Evolutionary conservation across 2,797 vertebrate species (phyloP).

Genomic region (Chrysocyon brachyurus): DNA sequence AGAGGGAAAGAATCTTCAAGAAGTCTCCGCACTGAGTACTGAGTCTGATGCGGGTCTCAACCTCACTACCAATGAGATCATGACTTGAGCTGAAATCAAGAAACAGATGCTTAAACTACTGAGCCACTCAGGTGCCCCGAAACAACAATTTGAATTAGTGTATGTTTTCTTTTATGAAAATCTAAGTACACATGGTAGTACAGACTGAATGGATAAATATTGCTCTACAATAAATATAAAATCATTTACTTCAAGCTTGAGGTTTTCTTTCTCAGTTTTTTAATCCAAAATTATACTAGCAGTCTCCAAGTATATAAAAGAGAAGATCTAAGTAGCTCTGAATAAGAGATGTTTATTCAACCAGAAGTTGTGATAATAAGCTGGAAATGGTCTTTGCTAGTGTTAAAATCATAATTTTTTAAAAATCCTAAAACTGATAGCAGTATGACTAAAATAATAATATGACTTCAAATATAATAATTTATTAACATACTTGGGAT

Average conservation of each 20-base stretch:
- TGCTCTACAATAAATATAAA: neutral
- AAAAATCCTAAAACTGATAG: neutral
- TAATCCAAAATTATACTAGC: neutral
- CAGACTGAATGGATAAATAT: neutral
- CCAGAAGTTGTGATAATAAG: neutral
- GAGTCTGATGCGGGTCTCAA: neutral
- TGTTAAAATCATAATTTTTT: neutral
- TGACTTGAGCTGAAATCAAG: neutral
- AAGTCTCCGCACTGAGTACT: neutral
- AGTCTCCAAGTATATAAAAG: neutral
- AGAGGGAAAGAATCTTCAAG: neutral
- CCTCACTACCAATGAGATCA: neutral
- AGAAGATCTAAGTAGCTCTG: neutral
- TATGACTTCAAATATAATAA: neutral
- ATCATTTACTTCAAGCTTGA: neutral
- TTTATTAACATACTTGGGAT: neutral
- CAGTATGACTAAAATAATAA: neutral
- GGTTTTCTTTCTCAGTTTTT: neutral
- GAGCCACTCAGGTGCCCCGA: neutral
- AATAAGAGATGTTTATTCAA: neutral
- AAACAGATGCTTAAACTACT: neutral
- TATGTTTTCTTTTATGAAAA: conserved; percentile 7
- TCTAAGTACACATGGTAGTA: neutral
- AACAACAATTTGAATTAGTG: neutral
- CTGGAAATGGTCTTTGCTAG: neutral